Conservation (phyloP, 2,797 vertebrate genomes). For the Sebastes vulpes region DNA sequence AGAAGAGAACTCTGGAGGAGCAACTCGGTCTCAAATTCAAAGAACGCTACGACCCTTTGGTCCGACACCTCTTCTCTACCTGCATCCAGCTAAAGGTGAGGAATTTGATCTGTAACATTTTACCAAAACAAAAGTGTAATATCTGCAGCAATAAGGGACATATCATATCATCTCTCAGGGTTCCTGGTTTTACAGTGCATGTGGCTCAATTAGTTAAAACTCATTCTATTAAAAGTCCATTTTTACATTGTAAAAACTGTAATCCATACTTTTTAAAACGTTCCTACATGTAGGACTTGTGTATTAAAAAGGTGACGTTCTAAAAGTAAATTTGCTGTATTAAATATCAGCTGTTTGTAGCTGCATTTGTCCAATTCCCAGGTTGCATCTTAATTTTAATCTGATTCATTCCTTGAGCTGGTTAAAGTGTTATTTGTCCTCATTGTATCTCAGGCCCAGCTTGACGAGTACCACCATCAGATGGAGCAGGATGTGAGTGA, state of each 20-base stretch:
- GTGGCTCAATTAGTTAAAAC: background rate
- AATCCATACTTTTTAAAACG: background rate
- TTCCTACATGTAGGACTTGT: background rate
- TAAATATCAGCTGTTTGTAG: background rate
- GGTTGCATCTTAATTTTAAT: background rate
- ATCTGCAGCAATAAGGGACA: background rate
- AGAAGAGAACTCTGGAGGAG: slow-evolving; percentile 72
- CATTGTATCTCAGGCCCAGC: slow-evolving; percentile 71
- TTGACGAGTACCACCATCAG: slow-evolving; percentile 75
- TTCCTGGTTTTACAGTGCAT: background rate
- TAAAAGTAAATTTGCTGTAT: background rate
- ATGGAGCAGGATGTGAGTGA: slow-evolving; percentile 80
- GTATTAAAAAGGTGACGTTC: background rate
- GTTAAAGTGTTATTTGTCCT: rapidly evolving
- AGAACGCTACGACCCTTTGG: slow-evolving; percentile 81
- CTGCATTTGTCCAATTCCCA: background rate
- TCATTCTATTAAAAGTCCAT: background rate
- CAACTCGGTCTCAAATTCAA: slow-evolving; percentile 75
- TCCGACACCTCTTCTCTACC: slow-evolving; percentile 78
- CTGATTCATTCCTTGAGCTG: background rate
- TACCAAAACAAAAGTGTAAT: no score
- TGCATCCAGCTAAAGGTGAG: slow-evolving; percentile 86
- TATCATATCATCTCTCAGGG: background rate
- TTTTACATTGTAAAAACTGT: no score
- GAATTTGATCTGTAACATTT: background rate